Base-by-base conservation (phyloP, 2,797 vertebrate species). In the Streptopelia turtur region DNA sequence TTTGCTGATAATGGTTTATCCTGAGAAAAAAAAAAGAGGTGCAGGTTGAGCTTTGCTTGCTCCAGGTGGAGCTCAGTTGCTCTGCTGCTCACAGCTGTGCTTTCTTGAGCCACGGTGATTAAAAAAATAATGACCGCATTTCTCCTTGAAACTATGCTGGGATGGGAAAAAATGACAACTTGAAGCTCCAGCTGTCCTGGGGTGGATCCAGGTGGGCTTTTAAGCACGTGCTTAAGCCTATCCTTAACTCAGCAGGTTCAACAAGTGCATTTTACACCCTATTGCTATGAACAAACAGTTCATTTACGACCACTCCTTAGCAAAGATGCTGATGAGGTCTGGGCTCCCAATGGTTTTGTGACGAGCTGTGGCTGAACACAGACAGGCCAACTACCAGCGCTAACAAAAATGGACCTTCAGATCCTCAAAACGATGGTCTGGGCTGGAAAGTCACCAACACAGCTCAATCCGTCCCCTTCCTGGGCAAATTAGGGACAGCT, bases 1-100 rank as follows among this genome's bases (percentile, higher is more conserved):
- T 98, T 95, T 99, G 99, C 59, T 99, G 99, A 88, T 99, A 99
- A 97, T 99, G 99, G 96, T 98, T 98, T 95, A 99, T 99, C 97
- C 99, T 99, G 98, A 78, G 93, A 92, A 79, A 96, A 89, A 80
- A 47, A 47, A 85, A 6, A 50, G 31, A 70, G 15, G 49, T 61
- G 55, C 41, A 69, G 53, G 49, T 4, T 96, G 74, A 92, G 85
- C 49, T 72, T 45, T 35, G 41, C 57, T 60, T 61, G 63, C 80
- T 89, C 68, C 80, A 57, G 91, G 81, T 53, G 60, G 83, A 92
- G 69, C 57, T 77, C 75, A 2, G 16, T 47, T 52, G 70, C 76
- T 95, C 30, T 76, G 72, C 39, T 90, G 60, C 87, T 96, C 22
- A 15, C 83, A 96, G 87, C 59, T 93, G 85, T 71, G 83, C 92